These are phyloP conservation scores for Latrodectus geometricus DNA, from an alignment of 1,140 invertebrate genomes.

Conservation along the genomic window DNA sequence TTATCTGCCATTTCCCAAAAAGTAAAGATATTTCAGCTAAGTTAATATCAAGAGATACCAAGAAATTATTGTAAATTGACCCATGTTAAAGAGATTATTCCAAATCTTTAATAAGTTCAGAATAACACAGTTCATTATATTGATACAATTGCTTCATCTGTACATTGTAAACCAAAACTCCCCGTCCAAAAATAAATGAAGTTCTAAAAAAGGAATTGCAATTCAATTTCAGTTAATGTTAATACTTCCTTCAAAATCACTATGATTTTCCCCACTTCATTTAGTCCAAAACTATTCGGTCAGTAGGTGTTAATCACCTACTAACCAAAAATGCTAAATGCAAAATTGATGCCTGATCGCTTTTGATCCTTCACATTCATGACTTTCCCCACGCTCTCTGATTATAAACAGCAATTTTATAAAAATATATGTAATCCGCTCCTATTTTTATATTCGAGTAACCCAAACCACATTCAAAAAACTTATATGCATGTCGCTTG, in stretches of 20 bases:
- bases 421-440: background rate
- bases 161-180: slow-evolving; percentile 13
- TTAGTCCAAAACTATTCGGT: slow-evolving; percentile 60
- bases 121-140: slow-evolving; percentile 43
- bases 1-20: background rate
- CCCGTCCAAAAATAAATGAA: slow-evolving; percentile 27
- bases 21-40: background rate
- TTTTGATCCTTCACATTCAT: background rate
- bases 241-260: slow-evolving; percentile 66
- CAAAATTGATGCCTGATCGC: background rate
- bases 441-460: too few relatives aligned
- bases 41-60: background rate
- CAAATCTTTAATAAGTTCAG: background rate
- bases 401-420: background rate
- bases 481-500: background rate
- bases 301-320: slow-evolving; percentile 65
- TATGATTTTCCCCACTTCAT: slow-evolving; percentile 68
- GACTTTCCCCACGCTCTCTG: background rate
- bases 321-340: slow-evolving; percentile 13
- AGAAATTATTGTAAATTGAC: background rate
- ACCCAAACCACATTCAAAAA: too few relatives aligned
- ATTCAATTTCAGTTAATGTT: slow-evolving; percentile 66
- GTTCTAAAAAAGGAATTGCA: slow-evolving; percentile 62
- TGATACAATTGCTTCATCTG: slow-evolving; percentile 24
- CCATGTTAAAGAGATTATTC: slow-evolving; percentile 4